Percentiles rank a stretch among this genome's conserved stretches.
phyloP scores from a whole-genome alignment of 2,113 vertebrate species.

The Paracanthobrama guichenoti region DNA sequence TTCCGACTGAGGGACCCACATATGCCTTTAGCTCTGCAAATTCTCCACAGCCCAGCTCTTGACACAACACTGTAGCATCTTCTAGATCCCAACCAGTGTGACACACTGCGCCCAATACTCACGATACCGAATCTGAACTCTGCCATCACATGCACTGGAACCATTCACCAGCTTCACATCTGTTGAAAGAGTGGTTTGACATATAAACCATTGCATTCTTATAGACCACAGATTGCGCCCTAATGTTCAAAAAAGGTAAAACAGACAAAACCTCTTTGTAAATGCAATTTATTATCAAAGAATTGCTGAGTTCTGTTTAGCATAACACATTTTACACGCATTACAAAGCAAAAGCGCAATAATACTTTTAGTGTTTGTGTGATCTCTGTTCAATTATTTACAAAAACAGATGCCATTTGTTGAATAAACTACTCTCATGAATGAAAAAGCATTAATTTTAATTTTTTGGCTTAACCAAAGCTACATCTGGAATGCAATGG shows the following conservation, averaged over 20 bases:
- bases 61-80: slow-evolving; percentile 16
- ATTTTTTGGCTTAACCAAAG: not conserved
- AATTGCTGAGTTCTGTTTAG: not conserved
- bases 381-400: not conserved
- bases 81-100: not conserved
- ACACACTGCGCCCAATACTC: not conserved
- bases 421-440: not conserved
- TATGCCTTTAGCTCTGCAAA: not conserved
- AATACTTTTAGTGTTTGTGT: not conserved
- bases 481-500: not conserved
- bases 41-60: slow-evolving; percentile 1
- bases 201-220: no score
- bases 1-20: not conserved
- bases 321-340: not conserved
- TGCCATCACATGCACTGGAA: slow-evolving; percentile 4
- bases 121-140: not conserved
- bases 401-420: not conserved
- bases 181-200: not conserved
- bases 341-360: not conserved
- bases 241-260: no score
- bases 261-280: no score
- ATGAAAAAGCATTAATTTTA: no score
- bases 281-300: no score
- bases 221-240: not conserved
- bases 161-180: slow-evolving; percentile 20